Conservation (phyloP, 1,140 invertebrate species). For the Drosophila paulistorum region DNA sequence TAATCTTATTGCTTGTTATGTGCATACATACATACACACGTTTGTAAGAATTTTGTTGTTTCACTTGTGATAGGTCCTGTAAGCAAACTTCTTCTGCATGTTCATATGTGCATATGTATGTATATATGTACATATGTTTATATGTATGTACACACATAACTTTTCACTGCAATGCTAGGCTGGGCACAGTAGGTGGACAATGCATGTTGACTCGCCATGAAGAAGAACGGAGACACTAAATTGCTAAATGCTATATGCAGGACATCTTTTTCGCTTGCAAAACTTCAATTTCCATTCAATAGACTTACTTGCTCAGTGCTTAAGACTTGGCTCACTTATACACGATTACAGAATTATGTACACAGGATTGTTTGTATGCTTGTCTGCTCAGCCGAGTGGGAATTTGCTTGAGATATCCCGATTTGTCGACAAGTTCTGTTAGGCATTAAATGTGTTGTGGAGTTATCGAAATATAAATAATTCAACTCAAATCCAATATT, state of each 20-base stretch:
- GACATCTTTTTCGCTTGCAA: too few relatives aligned
- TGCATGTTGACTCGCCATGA: too few relatives aligned
- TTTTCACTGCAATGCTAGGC: not conserved
- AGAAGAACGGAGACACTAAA: too few relatives aligned
- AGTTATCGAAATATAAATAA: not conserved
- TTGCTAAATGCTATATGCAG: too few relatives aligned
- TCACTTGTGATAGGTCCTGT: not conserved
- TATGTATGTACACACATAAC: not conserved
- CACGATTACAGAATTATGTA: slow-evolving; percentile 7
- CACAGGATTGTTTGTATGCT: slow-evolving; percentile 13
- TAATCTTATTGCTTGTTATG: too few relatives aligned
- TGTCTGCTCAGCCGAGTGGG: not conserved
- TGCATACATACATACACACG: too few relatives aligned
- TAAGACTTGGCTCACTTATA: not conserved
- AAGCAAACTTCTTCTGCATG: not conserved
- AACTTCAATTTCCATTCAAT: not conserved
- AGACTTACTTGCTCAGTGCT: slow-evolving; percentile 4
- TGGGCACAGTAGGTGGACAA: not conserved
- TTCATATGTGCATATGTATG: not conserved
- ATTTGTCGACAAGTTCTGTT: not conserved
- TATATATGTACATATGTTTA: not conserved
- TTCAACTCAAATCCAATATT: not conserved
- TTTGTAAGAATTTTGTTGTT: not conserved
- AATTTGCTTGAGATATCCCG: not conserved
- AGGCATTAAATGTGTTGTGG: not conserved